Base-by-base conservation (phyloP, 1,140 invertebrate species). In the roundworm (Caenorhabditis elegans) region DNA sequence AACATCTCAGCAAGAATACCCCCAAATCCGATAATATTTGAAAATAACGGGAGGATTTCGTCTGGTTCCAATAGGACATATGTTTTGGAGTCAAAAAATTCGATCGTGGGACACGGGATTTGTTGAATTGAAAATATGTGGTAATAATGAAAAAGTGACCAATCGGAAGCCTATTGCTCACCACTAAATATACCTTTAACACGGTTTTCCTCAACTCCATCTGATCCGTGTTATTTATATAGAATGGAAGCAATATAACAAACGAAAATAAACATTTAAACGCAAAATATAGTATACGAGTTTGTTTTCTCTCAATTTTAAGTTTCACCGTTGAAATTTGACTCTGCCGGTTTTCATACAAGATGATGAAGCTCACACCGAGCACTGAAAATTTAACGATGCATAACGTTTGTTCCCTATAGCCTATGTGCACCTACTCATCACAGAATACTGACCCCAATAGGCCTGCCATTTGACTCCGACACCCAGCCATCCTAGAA, bases 301-400 rank as follows among this genome's bases (percentile, higher is more conserved):
- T 17, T 60, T 28, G 13, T 34, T n/a, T 31, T 0, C 26, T 17
- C 15, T 60, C 34, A 15, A 60, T 60, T 34, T 60, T 60, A 6
- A 60, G 34, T 17, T 60, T 60, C n/a, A 60, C 34, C 28, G 53
- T 60, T 60, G 53, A 28, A 34, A 60, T 60, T 60, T 60, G 53
- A 60, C 53, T 60, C 19, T 60, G 53, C 1, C 53, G 53, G n/a
- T 60, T 60, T 17, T 60, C 53, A 60, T 60, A 60, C 10, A 60
- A 17, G 26, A 60, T 60, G 6, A 60, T 6, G n/a, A 60, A 60
- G n/a, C 53, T 31, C 11, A 60, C 13, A 2, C 53, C 53, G 26
- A 60, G 31, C 5, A 19, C 53, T 60, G 28, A 34, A 60, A 17
- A 24, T 0, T 22, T 8, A 6, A 60, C 13, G 10, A 22, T 0